A percentile compares a stretch with the other conserved stretches of the same genome.
These are phyloP conservation scores for Drosophila kepulauana DNA, from an alignment of 1,140 invertebrate species.

Conservation along the genomic window DNA sequence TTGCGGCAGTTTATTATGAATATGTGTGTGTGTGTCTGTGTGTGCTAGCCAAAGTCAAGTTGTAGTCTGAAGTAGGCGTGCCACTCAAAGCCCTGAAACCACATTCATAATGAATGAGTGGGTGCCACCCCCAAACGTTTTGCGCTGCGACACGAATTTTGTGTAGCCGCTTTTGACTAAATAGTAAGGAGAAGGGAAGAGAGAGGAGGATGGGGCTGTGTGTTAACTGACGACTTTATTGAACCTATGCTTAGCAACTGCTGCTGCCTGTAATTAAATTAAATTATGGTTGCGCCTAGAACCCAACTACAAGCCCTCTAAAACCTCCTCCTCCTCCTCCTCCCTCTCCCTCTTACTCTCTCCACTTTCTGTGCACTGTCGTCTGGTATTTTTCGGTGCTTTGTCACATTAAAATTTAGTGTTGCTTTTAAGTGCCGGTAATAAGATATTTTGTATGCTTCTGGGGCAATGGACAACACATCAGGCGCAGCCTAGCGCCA, in stretches of 20 bases:
- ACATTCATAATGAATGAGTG: constrained; percentile 40
- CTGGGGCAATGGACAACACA: constrained; percentile 39
- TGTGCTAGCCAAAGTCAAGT: not conserved
- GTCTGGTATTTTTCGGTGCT: constrained; percentile 39
- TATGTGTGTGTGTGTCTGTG: not conserved
- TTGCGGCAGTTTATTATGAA: constrained; percentile 55
- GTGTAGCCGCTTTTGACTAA: constrained; percentile 31
- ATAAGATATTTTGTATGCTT: constrained; percentile 62
- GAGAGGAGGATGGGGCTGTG: not conserved
- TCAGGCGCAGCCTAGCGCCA: constrained; percentile 31
- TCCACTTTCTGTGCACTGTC: not conserved
- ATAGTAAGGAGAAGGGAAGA: constrained; percentile 1
- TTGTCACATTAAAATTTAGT: constrained; percentile 58
- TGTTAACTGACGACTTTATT: constrained; percentile 49
- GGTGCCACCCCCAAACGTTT: constrained; percentile 18
- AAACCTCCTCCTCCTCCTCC: not conserved
- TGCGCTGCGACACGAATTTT: constrained; percentile 30
- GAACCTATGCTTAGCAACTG: constrained; percentile 50
- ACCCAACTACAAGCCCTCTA: not conserved
- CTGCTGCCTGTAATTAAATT: constrained; percentile 54
- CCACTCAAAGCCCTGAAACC: constrained; percentile 26
- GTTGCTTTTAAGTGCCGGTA: constrained; percentile 57
- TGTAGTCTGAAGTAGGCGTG: constrained; percentile 16
- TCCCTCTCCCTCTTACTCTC: not conserved
- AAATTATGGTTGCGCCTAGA: constrained; percentile 44